Percentiles rank a stretch among this genome's conserved stretches.
phyloP scores from a whole-genome alignment of 2,797 vertebrate species.

The Enteromius viviparus region DNA sequence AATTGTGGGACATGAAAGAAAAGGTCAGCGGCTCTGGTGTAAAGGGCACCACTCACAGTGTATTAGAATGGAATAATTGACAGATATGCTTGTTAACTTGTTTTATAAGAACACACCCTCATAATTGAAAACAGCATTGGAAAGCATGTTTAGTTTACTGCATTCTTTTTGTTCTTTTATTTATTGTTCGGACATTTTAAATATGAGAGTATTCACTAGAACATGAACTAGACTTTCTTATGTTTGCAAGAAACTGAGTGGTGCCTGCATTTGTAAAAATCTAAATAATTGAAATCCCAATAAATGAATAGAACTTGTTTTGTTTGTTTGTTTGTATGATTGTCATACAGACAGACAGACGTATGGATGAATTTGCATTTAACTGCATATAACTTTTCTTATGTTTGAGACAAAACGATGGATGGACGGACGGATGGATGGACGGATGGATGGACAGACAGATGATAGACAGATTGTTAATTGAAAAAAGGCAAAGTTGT shows the following conservation, averaged over 20 bases:
- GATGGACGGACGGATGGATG: not conserved
- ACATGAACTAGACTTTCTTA: conserved; percentile 1
- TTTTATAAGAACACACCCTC: conserved; percentile 33
- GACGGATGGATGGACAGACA: not conserved
- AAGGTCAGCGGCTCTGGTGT: conserved; percentile 76
- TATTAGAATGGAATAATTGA: conserved; percentile 78
- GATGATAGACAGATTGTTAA: not conserved
- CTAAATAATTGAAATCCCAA: not conserved
- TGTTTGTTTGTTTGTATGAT: too few relatives aligned
- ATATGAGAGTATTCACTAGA: not conserved
- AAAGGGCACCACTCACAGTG: conserved; percentile 75
- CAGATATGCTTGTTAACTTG: conserved; percentile 54
- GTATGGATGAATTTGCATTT: too few relatives aligned
- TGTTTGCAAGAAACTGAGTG: not conserved
- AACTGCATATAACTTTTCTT: not conserved
- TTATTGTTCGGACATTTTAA: not conserved
- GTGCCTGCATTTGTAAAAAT: not conserved
- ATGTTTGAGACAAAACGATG: not conserved
- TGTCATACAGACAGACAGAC: too few relatives aligned
- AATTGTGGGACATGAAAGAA: conserved; percentile 65
- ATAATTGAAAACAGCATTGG: conserved; percentile 44
- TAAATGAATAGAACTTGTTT: not conserved
- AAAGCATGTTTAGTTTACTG: conserved; percentile 3
- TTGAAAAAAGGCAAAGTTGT: not conserved
- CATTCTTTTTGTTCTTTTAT: not conserved